These are phyloP conservation scores for Sciurus vulgaris DNA, from an alignment of 2,797 vertebrate species.

Conservation along the genomic window DNA sequence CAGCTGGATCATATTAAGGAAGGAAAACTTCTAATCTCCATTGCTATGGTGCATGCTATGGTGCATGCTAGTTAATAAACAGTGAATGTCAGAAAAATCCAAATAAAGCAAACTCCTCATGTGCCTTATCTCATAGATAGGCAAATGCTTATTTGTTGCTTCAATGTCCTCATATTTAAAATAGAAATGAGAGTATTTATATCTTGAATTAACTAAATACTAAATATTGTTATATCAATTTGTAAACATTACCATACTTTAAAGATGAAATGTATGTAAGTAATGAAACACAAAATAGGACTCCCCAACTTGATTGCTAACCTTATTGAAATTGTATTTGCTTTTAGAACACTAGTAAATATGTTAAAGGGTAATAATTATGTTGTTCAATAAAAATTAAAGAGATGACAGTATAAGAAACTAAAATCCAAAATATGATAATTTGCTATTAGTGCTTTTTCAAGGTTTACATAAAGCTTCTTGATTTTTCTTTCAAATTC, in stretches of 20 bases:
- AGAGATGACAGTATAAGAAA: not conserved
- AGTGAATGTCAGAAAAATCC: not conserved
- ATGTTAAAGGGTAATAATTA: not conserved
- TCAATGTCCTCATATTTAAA: not conserved
- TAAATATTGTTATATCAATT: not conserved
- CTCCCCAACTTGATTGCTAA: not conserved
- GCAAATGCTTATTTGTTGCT: not conserved
- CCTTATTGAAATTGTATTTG: not conserved
- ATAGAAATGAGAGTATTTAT: not conserved
- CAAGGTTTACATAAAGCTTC: not conserved
- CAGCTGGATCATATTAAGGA: not conserved
- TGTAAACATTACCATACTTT: not conserved
- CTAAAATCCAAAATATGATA: not conserved
- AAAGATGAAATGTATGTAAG: not conserved
- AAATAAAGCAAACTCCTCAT: not conserved
- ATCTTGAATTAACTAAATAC: too few species aligned
- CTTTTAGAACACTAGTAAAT: not conserved
- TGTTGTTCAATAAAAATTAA: not conserved
- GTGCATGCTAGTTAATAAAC: not conserved
- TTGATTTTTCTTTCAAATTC: constrained; percentile 46
- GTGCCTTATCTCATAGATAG: not conserved
- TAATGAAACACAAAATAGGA: not conserved
- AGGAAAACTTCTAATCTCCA: not conserved
- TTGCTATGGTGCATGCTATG: not conserved
- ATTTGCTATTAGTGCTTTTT: not conserved